These are phyloP conservation scores for Nothoprocta pentlandii DNA, from an alignment of 2,113 vertebrate species.

Conservation along the genomic window DNA sequence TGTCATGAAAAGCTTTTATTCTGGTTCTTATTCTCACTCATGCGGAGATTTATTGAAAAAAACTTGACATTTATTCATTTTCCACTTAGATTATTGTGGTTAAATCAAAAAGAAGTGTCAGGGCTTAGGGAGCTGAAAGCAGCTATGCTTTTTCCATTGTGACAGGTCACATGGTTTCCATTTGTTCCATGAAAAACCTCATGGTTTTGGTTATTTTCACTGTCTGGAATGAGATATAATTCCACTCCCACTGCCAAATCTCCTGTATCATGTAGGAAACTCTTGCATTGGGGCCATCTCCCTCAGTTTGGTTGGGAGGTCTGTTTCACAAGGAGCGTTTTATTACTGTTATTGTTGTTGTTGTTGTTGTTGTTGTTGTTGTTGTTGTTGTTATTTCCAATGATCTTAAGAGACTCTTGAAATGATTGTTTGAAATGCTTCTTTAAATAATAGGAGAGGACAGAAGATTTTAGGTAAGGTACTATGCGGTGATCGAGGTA, in stretches of 20 bases:
- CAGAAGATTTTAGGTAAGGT: neutral
- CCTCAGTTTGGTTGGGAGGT: neutral
- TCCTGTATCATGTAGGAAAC: neutral
- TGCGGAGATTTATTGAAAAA: conserved; percentile 60
- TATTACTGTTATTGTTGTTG: no score
- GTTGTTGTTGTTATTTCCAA: conserved; percentile 6
- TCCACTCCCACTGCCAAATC: conserved; percentile 56
- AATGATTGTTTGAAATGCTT: neutral
- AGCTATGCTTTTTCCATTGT: conserved; percentile 64
- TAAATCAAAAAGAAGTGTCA: conserved; percentile 68
- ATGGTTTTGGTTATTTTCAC: conserved; percentile 66
- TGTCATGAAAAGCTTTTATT: conserved; percentile 52
- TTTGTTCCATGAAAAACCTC: conserved; percentile 66
- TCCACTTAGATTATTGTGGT: conserved; percentile 73
- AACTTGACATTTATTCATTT: conserved; percentile 63
- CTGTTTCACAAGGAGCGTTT: neutral
- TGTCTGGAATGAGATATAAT: conserved; percentile 66
- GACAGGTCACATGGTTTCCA: conserved; percentile 69
- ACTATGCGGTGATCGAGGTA: rapidly evolving
- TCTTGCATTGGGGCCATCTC: neutral
- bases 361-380: neutral
- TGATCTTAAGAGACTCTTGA: neutral
- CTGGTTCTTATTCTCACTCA: conserved; percentile 45
- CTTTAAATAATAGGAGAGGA: neutral
- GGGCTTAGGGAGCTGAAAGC: conserved; percentile 57